Conservation (phyloP, 2,113 vertebrate species). For the Chionis minor region DNA sequence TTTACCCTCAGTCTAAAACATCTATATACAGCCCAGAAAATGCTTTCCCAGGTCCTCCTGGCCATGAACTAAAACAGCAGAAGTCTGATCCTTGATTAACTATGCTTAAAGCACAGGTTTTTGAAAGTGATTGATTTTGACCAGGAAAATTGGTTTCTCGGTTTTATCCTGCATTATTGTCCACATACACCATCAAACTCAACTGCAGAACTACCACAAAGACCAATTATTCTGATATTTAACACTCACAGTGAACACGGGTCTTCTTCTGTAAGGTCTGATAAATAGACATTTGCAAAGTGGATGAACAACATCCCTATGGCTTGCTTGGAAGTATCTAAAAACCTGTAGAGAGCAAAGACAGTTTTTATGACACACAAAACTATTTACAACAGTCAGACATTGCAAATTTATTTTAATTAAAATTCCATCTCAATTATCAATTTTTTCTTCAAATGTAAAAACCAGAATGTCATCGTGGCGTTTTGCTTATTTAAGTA, state of each 20-base stretch:
- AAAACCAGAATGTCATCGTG: not conserved
- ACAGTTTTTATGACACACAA: not conserved
- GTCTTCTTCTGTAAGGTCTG: conserved; percentile 94
- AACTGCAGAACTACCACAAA: not conserved
- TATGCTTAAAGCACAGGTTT: not conserved
- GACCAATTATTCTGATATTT: not conserved
- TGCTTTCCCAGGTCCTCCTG: not conserved
- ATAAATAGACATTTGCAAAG: conserved; percentile 98
- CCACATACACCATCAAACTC: not conserved
- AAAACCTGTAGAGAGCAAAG: conserved; percentile 82
- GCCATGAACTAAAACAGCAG: not conserved
- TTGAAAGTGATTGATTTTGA: not conserved
- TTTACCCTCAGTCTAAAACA: not conserved
- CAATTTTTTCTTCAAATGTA: not conserved
- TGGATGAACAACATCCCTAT: conserved; percentile 99
- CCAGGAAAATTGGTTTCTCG: not conserved
- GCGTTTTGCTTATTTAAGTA: not conserved
- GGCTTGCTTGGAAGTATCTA: conserved; percentile 98
- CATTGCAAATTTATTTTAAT: not conserved
- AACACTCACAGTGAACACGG: conserved; percentile 95
- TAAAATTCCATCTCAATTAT: not conserved
- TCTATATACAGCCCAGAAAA: not conserved
- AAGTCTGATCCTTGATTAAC: not conserved
- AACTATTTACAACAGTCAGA: not conserved
- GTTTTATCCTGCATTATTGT: not conserved